A percentile compares a stretch with the other conserved stretches of the same genome.
Evolutionary conservation across 2,797 vertebrate genomes (phyloP).

Genomic region (Onychomys leucogaster): DNA sequence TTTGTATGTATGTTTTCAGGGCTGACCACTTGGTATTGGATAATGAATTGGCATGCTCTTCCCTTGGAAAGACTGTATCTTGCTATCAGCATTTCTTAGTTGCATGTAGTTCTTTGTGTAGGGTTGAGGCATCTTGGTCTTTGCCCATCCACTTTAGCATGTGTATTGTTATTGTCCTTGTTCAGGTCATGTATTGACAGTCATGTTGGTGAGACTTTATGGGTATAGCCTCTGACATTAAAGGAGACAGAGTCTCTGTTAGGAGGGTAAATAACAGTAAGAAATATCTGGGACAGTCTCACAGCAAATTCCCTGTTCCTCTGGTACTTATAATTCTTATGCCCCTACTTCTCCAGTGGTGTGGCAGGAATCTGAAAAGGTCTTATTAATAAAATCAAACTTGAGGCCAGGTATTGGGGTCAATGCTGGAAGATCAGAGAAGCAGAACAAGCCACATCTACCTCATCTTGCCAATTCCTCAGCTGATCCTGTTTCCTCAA

Average conservation of each 20-base stretch:
- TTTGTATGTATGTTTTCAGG: background rate
- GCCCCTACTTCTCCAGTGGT: background rate
- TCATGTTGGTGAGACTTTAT: background rate
- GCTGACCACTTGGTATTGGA: background rate
- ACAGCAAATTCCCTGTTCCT: background rate
- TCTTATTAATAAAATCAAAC: too few relatives aligned
- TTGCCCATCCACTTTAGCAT: background rate
- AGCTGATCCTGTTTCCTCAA: too few relatives aligned
- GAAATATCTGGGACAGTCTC: background rate
- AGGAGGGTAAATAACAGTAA: background rate
- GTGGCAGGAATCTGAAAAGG: too few relatives aligned
- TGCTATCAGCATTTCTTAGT: background rate
- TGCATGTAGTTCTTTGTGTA: background rate
- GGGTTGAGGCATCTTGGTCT: background rate
- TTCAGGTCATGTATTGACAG: background rate
- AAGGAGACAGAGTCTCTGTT: background rate
- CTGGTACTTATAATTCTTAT: background rate
- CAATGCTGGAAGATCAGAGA: too few relatives aligned
- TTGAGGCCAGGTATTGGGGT: too few relatives aligned
- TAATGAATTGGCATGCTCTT: background rate
- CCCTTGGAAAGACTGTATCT: background rate
- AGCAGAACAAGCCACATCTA: too few relatives aligned
- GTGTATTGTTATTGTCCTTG: background rate
- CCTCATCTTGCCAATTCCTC: too few relatives aligned
- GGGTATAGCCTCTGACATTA: background rate